A percentile compares a stretch with the other conserved stretches of the same genome.
Conservation (phyloP, 2,888 invertebrate genomes). For the Scaeva pyrastri region DNA sequence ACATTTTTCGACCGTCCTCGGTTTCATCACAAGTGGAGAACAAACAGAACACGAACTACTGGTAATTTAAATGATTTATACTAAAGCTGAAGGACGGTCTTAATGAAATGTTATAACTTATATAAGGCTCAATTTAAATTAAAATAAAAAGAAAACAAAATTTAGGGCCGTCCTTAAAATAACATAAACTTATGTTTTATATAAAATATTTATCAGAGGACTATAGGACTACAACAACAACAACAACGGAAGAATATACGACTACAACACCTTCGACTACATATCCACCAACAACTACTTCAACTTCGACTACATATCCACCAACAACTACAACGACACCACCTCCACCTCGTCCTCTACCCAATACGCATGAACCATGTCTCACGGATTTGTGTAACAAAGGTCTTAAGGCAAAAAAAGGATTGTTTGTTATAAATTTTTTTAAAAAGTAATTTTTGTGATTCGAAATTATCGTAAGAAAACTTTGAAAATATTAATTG, state of each 20-base stretch:
- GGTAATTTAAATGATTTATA: constrained; percentile 1
- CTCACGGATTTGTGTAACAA: constrained; percentile 50
- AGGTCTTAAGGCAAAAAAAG: constrained; percentile 37
- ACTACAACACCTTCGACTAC: no score
- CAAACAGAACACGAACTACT: neutral
- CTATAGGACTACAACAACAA: no score
- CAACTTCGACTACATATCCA: neutral
- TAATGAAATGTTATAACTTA: neutral
- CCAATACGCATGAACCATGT: constrained; percentile 22
- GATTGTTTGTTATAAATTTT: constrained; percentile 58
- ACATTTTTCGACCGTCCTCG: neutral
- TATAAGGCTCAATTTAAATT: neutral
- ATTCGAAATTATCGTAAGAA: neutral
- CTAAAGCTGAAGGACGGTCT: neutral
- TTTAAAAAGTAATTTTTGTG: constrained; percentile 38
- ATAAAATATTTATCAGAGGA: neutral
- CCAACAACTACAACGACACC: neutral
- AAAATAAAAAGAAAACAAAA: neutral
- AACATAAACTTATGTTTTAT: no score
- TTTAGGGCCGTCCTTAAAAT: constrained; percentile 1
- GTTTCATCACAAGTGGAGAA: neutral
- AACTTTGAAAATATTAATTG: neutral
- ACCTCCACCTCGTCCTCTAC: no score
- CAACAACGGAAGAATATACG: no score
- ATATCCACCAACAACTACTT: neutral